Evolutionary conservation across 2,888 invertebrate species (phyloP), one percentile per base, ranked within the genome.

Genomic region (Limnephilus rhombicus): DNA sequence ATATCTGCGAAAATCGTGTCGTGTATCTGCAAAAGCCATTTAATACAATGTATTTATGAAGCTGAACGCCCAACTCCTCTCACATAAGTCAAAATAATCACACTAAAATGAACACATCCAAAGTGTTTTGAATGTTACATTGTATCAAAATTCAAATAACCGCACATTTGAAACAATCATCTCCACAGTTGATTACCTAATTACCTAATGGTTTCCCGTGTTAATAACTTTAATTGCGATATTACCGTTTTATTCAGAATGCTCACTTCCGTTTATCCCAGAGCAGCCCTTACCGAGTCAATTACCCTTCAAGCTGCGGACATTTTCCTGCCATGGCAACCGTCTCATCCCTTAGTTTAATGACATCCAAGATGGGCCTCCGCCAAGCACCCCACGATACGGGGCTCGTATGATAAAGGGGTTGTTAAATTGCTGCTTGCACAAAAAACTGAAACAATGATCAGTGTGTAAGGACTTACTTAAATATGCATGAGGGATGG

Each of bases 401-500:
- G 45, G 80, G 31, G 29, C 89, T 90, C 49, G 41, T 80, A 53
- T 81, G 34, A 89, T 80, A 85, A 92, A 91, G 81, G 91, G 91
- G 92, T 92, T 82, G 83, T 31, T 91, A 92, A 93, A 93, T 91
- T 92, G 93, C 92, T 86, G 53, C 89, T 80, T 87, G 80, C 83
- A 92, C 86, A 93, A 91, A 91, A 88, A 92, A 82, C 81, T 93
- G 92, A 93, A 92, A 92, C 93, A 92, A 93, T 92, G 90, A 92
- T 90, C 89, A 45, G 87, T 53, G 90, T 37, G 82, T 82, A 90
- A 87, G 90, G 91, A 90, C 24, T 82, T 92, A 82, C 91, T 92
- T 93, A 91, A 93, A 92, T 90, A 93, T 93, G 92, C 91, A 92
- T 81, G 85, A 90, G 88, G 88, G 92, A 49, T 29, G n/a, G 29